Conservation (phyloP, 2,113 vertebrate genomes). For the Noctilio leporinus region DNA sequence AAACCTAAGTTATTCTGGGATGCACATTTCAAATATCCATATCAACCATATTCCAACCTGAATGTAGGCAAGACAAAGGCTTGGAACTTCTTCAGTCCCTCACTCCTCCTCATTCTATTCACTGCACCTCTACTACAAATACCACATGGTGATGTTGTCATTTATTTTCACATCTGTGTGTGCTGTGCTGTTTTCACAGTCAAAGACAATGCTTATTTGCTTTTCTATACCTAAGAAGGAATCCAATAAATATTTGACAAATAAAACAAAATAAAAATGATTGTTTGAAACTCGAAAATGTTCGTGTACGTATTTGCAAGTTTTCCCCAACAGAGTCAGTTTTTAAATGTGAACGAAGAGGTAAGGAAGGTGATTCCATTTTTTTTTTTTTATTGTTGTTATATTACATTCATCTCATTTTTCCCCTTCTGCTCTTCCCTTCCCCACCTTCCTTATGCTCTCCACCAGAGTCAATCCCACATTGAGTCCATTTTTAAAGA, state of each 20-base stretch:
- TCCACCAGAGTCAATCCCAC: no score
- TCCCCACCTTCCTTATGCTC: no score
- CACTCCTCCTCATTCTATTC: not conserved
- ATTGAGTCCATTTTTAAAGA: no score
- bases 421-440: no score
- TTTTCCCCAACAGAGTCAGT: not conserved
- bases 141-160: not conserved
- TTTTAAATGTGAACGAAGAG: constrained; percentile 3
- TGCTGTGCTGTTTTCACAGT: not conserved
- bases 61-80: not conserved
- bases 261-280: not conserved
- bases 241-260: not conserved
- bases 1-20: not conserved
- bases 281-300: not conserved
- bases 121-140: not conserved
- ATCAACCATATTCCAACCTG: not conserved
- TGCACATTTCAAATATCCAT: not conserved
- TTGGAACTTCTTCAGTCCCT: not conserved
- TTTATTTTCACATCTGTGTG: not conserved
- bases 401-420: no score
- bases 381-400: no score
- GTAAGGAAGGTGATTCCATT: not conserved
- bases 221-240: not conserved
- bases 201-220: not conserved
- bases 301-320: not conserved